These are phyloP conservation scores for Scatophagus argus DNA, from an alignment of 2,113 vertebrate genomes.

Conservation along the genomic window DNA sequence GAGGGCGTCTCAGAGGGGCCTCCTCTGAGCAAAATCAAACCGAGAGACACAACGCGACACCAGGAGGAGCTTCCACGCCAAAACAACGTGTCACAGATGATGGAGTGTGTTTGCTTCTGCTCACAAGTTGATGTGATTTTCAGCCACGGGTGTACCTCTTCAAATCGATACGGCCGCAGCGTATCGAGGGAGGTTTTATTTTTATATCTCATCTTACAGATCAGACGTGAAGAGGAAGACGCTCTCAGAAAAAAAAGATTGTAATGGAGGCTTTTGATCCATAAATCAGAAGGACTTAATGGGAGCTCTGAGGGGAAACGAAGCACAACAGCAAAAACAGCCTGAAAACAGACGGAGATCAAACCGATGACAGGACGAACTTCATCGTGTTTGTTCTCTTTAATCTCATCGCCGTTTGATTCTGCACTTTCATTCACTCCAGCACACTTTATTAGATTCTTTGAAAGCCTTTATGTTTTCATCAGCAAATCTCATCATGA, in stretches of 20 bases:
- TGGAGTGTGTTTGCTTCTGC: not conserved
- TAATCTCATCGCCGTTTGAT: not conserved
- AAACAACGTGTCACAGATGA: constrained; percentile 11
- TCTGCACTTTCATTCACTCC: not conserved
- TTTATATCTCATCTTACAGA: not conserved
- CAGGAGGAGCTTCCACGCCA: not conserved
- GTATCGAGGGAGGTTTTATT: not conserved
- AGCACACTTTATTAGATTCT: not conserved
- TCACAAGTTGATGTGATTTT: not conserved
- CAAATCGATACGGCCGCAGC: not conserved
- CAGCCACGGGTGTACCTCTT: not conserved
- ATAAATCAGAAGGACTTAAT: constrained; percentile 24
- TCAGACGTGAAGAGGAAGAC: not conserved
- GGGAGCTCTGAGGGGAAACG: constrained; percentile 1
- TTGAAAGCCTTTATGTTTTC: constrained; percentile 6
- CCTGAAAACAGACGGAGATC: constrained; percentile 4
- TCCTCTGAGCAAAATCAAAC: not conserved
- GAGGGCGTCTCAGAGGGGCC: no score
- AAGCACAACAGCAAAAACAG: constrained; percentile 16
- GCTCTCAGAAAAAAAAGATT: not conserved
- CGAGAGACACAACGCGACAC: not conserved
- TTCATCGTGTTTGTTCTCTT: not conserved
- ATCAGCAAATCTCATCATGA: not conserved
- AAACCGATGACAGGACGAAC: constrained; percentile 5
- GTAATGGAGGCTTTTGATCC: constrained; percentile 12